Conservation (phyloP, 2,113 vertebrate genomes). For the Tetraodon nigroviridis region DNA sequence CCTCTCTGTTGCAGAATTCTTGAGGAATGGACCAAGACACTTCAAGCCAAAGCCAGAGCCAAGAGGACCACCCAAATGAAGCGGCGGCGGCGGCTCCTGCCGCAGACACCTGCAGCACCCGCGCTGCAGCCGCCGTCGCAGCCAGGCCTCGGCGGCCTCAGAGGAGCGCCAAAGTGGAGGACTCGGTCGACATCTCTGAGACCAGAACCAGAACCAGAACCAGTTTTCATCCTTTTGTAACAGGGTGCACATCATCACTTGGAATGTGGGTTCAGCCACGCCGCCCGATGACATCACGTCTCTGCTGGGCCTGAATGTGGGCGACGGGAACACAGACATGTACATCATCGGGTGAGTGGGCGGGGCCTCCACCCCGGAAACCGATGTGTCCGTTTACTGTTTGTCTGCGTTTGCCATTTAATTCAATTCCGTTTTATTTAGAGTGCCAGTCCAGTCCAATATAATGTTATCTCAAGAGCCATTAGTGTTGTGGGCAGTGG, state of each 20-base stretch:
- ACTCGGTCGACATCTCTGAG: conserved; percentile 63
- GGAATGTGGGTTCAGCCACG: conserved; percentile 92
- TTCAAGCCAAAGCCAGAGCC: conserved; percentile 33
- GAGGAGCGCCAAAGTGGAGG: conserved; percentile 63
- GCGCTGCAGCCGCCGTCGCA: conserved; percentile 16
- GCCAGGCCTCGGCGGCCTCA: conserved; percentile 61
- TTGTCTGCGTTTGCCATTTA: not conserved
- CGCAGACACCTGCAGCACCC: conserved; percentile 5
- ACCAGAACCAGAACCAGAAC: conserved; percentile 35
- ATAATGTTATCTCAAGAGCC: too few species aligned
- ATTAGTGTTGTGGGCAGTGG: too few species aligned
- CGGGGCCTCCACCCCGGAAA: conserved; percentile 2
- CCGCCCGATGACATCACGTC: conserved; percentile 89
- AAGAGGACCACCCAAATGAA: conserved; percentile 26
- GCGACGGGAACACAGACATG: conserved; percentile 85
- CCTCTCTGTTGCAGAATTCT: conserved; percentile 31
- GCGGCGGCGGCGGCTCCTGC: conserved; percentile 21
- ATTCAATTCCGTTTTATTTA: too few species aligned
- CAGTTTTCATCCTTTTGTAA: conserved; percentile 22
- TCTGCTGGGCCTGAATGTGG: conserved; percentile 85
- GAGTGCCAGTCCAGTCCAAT: too few species aligned
- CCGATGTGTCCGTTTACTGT: conserved; percentile 5
- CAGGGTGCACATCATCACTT: conserved; percentile 93
- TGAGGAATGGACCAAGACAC: conserved; percentile 67
- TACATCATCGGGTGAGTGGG: conserved; percentile 91